Conservation (phyloP, 2,888 invertebrate genomes). For the Dugesia japonica region DNA sequence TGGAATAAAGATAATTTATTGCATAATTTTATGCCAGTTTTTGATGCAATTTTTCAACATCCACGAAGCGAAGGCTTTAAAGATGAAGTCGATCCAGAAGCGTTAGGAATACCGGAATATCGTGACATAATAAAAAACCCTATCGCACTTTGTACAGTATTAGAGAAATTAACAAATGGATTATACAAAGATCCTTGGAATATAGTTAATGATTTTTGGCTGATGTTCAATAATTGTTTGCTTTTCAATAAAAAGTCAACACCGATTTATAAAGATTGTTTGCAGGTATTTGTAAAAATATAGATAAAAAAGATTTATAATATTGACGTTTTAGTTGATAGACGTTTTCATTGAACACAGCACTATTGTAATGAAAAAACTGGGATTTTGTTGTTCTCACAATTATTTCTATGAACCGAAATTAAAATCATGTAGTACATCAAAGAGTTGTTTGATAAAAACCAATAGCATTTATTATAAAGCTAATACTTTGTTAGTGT, state of each 20-base stretch:
- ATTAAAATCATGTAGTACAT: neutral
- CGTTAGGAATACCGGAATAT: conserved; percentile 46
- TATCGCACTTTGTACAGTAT: conserved; percentile 38
- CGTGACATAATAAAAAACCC: conserved; percentile 48
- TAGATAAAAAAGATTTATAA: neutral
- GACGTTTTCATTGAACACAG: neutral
- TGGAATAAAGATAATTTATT: neutral
- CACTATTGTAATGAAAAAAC: neutral
- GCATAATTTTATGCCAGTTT: neutral
- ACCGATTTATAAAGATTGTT: neutral
- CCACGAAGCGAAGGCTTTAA: conserved; percentile 42
- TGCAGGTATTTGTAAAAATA: neutral
- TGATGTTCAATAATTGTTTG: conserved; percentile 4
- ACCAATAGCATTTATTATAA: neutral
- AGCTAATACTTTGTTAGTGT: neutral
- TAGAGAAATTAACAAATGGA: neutral
- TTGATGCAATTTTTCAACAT: neutral
- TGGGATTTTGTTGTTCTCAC: neutral
- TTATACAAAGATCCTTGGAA: neutral
- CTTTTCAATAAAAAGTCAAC: neutral
- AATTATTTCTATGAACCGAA: neutral
- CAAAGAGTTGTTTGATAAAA: neutral
- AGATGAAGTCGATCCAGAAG: conserved; percentile 45
- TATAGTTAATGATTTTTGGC: neutral
- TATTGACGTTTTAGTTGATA: neutral